Conservation (phyloP, 1,140 invertebrate genomes). For the Euborellia annulipes region DNA sequence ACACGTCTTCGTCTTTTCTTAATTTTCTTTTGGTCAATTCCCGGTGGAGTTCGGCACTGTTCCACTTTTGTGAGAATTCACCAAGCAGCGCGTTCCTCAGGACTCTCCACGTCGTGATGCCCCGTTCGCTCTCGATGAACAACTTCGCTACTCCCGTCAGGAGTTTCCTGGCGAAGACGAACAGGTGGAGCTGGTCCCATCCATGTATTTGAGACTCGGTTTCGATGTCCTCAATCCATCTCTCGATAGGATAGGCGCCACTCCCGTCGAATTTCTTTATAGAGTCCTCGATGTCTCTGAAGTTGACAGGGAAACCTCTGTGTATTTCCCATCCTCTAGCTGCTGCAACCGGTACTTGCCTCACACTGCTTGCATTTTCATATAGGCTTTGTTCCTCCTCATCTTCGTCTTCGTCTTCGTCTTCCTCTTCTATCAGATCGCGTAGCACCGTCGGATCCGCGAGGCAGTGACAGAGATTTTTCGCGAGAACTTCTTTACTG, state of each 20-base stretch:
- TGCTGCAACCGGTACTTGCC: too few species aligned
- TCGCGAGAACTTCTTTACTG: too few species aligned
- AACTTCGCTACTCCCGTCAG: slow-evolving; percentile 11
- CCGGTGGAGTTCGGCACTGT: slow-evolving; percentile 10
- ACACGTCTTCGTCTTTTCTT: slow-evolving; percentile 4
- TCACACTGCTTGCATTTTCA: too few species aligned
- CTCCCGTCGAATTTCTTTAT: slow-evolving; percentile 10
- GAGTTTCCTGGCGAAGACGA: slow-evolving; percentile 13
- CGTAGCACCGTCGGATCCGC: too few species aligned
- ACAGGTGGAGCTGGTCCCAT: slow-evolving; percentile 13
- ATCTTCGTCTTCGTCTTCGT: too few species aligned
- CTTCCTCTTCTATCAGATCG: too few species aligned
- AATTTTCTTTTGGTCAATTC: slow-evolving; percentile 4
- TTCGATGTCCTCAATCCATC: slow-evolving; percentile 14
- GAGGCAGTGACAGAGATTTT: too few species aligned
- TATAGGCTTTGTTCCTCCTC: too few species aligned
- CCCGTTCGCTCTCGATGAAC: slow-evolving; percentile 9
- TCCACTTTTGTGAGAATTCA: slow-evolving; percentile 7
- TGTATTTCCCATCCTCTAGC: too few species aligned
- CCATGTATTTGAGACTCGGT: slow-evolving; percentile 5
- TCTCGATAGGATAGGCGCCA: slow-evolving; percentile 8
- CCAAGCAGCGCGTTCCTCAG: slow-evolving; percentile 9
- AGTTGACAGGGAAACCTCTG: neutral
- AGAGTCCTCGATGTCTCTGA: slow-evolving; percentile 12
- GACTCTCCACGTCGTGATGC: slow-evolving; percentile 6